Conservation (phyloP, 1,140 invertebrate species). For the Harpegnathos saltator region DNA sequence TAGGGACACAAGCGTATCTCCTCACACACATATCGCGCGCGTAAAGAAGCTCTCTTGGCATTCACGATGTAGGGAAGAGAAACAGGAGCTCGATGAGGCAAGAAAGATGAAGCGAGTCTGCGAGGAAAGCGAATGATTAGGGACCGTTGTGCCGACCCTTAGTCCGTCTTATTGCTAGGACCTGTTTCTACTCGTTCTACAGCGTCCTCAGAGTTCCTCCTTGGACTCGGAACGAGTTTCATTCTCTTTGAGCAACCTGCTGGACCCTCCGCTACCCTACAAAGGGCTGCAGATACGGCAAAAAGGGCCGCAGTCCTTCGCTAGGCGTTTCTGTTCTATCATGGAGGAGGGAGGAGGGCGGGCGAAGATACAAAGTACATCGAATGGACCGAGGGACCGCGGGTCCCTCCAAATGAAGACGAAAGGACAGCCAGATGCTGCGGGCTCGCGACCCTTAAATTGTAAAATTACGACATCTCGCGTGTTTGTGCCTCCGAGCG, state of each 20-base stretch:
- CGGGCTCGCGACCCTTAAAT: slow-evolving; percentile 47
- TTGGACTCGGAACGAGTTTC: slow-evolving; percentile 65
- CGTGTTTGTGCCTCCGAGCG: neutral
- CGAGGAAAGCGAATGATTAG: slow-evolving; percentile 67
- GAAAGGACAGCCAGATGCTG: slow-evolving; percentile 44
- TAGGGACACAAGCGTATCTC: neutral
- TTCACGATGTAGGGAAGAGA: neutral
- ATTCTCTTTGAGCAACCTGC: slow-evolving; percentile 68
- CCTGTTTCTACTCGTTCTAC: slow-evolving; percentile 61
- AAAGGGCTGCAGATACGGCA: slow-evolving; percentile 54
- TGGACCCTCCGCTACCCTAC: slow-evolving; percentile 68
- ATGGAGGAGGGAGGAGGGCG: neutral
- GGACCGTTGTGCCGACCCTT: slow-evolving; percentile 61
- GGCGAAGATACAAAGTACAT: slow-evolving; percentile 53
- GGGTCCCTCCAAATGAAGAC: slow-evolving; percentile 72
- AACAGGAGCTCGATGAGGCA: neutral
- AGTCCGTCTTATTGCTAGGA: slow-evolving; percentile 67
- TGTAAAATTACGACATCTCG: slow-evolving; percentile 55
- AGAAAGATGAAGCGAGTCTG: slow-evolving; percentile 50
- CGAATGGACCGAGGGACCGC: slow-evolving; percentile 57
- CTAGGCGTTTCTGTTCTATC: slow-evolving; percentile 68
- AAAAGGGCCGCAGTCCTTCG: slow-evolving; percentile 69
- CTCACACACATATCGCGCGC: slow-evolving; percentile 3
- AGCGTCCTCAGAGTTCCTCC: slow-evolving; percentile 30
- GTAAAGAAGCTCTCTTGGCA: slow-evolving; percentile 59